phyloP scores from a whole-genome alignment of 2,888 invertebrate genomes.

The Schrankia costaestrigalis region DNA sequence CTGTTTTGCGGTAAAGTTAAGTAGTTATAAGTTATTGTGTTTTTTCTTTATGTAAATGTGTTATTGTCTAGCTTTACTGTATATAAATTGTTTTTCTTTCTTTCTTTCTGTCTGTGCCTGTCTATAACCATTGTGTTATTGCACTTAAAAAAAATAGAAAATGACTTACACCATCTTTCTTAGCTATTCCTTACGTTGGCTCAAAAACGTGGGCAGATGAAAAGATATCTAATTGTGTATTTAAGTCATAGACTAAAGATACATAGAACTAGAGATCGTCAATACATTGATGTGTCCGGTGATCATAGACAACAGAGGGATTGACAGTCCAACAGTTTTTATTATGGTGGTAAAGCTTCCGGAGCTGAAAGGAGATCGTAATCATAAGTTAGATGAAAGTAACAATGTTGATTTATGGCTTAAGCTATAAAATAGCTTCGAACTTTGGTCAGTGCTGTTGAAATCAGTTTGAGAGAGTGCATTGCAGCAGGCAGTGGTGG shows the following conservation, averaged over 20 bases:
- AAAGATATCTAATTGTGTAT: constrained; percentile 17
- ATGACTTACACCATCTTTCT: too few relatives aligned
- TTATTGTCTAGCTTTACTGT: too few relatives aligned
- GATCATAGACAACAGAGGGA: constrained; percentile 10
- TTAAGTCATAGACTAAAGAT: constrained; percentile 15
- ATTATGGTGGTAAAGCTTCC: constrained; percentile 2
- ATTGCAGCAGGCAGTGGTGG: too few relatives aligned
- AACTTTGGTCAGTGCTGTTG: constrained; percentile 3
- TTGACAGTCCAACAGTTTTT: constrained; percentile 7
- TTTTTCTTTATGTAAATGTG: too few relatives aligned
- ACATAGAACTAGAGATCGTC: constrained; percentile 6
- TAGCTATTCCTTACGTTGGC: constrained; percentile 7
- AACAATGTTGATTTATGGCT: constrained; percentile 1
- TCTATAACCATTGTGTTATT: too few relatives aligned
- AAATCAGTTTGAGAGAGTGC: too few relatives aligned
- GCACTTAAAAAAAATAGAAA: too few relatives aligned
- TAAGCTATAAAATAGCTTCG: constrained; percentile 2
- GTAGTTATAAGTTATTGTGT: too few relatives aligned
- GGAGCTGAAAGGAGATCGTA: constrained; percentile 1
- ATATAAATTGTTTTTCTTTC: too few relatives aligned
- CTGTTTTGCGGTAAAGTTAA: too few relatives aligned
- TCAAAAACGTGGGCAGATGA: constrained; percentile 25
- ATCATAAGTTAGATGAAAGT: constrained; percentile 7
- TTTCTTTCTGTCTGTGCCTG: too few relatives aligned
- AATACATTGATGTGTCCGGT: constrained; percentile 10